Percentiles rank a stretch among this genome's conserved stretches.
phyloP scores from a whole-genome alignment of 2,113 vertebrate species.

The Peromyscus maniculatus region DNA sequence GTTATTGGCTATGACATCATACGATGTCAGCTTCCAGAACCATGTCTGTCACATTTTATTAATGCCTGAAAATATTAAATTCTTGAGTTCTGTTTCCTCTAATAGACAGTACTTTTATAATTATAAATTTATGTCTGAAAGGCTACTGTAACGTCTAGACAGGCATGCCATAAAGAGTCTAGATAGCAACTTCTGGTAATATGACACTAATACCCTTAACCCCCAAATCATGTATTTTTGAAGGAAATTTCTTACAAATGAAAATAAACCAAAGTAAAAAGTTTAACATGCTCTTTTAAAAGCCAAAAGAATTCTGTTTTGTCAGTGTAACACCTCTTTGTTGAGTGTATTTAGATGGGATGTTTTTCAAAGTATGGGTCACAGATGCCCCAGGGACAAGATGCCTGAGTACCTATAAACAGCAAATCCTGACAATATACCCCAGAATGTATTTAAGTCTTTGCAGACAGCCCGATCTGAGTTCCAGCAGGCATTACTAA shows the following conservation, averaged over 20 bases:
- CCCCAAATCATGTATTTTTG: not conserved
- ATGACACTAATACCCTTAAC: not conserved
- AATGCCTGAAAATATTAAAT: conserved; percentile 12
- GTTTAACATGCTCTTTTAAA: not conserved
- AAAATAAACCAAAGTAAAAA: conserved; percentile 16
- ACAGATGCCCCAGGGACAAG: too few species aligned
- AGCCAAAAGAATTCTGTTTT: not conserved
- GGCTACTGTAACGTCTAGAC: not conserved
- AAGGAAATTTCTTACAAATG: conserved; percentile 34
- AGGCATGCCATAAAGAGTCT: not conserved
- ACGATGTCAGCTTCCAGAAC: not conserved
- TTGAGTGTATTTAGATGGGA: not conserved
- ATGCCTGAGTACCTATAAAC: not conserved
- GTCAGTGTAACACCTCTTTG: not conserved
- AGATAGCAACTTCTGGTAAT: not conserved
- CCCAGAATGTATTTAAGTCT: not conserved
- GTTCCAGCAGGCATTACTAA: not conserved
- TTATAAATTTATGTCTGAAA: not conserved
- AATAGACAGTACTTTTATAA: not conserved
- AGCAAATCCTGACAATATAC: not conserved
- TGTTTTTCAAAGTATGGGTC: not conserved
- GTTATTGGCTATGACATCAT: not conserved
- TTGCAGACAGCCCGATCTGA: not conserved
- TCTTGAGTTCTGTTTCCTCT: not conserved
- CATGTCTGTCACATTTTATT: not conserved